Conservation (phyloP, 2,113 vertebrate species). For the Brienomyrus brachyistius region DNA sequence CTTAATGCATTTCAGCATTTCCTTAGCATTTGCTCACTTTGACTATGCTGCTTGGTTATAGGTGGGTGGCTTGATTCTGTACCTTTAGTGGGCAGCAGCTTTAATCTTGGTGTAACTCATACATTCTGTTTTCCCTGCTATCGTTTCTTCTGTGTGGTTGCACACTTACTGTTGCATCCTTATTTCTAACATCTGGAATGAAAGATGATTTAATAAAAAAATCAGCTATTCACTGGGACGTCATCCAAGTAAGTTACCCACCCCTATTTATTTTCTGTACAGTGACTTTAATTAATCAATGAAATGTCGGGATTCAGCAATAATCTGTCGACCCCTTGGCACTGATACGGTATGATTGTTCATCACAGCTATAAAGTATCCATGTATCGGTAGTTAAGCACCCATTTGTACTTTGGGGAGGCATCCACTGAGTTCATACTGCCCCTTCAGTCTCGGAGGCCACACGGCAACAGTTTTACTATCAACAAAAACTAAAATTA, state of each 20-base stretch:
- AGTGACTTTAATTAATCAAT: not conserved
- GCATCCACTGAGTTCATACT: not conserved
- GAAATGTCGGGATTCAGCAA: not conserved
- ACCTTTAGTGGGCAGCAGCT: not conserved
- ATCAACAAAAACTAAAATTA: not conserved
- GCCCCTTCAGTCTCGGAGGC: not conserved
- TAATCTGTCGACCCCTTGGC: not conserved
- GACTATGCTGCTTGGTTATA: not conserved
- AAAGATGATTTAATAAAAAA: not conserved
- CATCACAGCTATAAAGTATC: not conserved
- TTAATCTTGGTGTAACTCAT: not conserved
- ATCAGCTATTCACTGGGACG: not conserved
- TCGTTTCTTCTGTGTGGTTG: not conserved
- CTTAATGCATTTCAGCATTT: not conserved
- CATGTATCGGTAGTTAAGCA: not conserved
- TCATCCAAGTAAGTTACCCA: not conserved
- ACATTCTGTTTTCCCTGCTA: not conserved
- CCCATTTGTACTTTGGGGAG: not conserved
- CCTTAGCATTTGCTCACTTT: not conserved
- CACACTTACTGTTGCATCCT: not conserved
- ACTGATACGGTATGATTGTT: not conserved
- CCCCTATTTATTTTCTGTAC: not conserved
- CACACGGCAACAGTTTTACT: not conserved
- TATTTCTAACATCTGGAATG: not conserved
- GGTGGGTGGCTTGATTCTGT: not conserved